Evolutionary conservation across 2,888 invertebrate species (phyloP).

Genomic region (Hemaris fuciformis): DNA sequence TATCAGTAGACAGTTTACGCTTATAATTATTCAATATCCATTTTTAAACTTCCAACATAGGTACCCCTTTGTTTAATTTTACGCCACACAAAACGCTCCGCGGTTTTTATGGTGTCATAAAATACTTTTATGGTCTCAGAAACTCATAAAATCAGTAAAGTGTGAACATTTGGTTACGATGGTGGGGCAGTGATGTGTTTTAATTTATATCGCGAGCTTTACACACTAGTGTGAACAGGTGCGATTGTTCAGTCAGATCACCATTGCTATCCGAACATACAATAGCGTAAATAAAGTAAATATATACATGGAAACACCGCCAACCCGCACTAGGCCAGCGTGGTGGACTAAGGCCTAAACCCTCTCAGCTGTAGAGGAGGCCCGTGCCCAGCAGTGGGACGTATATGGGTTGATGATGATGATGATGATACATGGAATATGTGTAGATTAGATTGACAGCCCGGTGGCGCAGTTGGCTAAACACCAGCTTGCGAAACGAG

Average conservation of each 20-base stretch:
- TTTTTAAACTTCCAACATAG: neutral
- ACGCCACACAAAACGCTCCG: constrained; percentile 11
- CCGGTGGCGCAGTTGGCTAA: no score
- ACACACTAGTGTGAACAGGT: neutral
- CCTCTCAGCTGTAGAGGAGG: no score
- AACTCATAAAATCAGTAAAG: constrained; percentile 34
- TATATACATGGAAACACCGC: no score
- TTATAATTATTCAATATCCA: neutral
- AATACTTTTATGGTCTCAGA: constrained; percentile 28
- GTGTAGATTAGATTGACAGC: no score
- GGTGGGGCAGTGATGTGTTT: neutral
- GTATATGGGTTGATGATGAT: no score
- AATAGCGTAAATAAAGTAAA: neutral
- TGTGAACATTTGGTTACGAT: constrained; percentile 22
- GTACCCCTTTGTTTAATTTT: neutral
- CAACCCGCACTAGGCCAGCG: no score
- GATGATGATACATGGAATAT: no score
- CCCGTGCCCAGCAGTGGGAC: no score
- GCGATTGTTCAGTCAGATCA: neutral
- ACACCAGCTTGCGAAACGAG: no score
- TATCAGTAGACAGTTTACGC: neutral
- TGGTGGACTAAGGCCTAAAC: no score
- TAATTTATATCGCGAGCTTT: neutral
- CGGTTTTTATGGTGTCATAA: constrained; percentile 21
- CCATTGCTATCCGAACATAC: neutral